Percentiles rank a stretch among this genome's conserved stretches.
Evolutionary conservation across 2,797 vertebrate species (phyloP).

Genomic region (Coluber constrictor): DNA sequence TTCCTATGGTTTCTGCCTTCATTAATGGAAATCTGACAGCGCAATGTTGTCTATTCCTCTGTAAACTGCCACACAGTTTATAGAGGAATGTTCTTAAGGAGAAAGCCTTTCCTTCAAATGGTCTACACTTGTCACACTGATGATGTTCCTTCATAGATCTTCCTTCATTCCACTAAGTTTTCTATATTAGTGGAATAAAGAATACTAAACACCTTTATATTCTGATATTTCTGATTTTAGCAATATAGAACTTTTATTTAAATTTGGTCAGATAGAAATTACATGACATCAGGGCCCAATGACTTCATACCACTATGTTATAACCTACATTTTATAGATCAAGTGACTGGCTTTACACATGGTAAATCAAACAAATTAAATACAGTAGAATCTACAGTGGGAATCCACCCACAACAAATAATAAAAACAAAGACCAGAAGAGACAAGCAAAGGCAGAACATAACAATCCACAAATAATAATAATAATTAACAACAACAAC

Average conservation of each 20-base stretch:
- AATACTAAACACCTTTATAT: not conserved
- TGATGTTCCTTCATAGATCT: not conserved
- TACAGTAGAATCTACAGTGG: not conserved
- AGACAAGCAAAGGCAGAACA: not conserved
- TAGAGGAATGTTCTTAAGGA: not conserved
- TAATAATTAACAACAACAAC: too few species aligned
- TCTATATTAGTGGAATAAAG: not conserved
- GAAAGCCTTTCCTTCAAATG: not conserved
- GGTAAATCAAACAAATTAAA: not conserved
- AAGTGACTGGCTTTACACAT: not conserved
- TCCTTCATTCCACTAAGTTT: not conserved
- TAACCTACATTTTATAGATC: not conserved
- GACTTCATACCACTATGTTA: not conserved
- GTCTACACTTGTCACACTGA: not conserved
- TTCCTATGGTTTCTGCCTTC: not conserved
- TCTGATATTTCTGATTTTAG: not conserved
- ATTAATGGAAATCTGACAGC: not conserved
- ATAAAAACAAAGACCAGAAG: not conserved
- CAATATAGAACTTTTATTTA: not conserved
- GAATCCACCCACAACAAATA: not conserved
- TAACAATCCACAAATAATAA: not conserved
- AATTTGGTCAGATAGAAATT: not conserved
- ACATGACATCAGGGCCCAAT: not conserved
- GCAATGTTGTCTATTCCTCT: not conserved
- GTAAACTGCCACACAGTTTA: not conserved